Evolutionary conservation across 2,888 invertebrate species (phyloP).

Genomic region (Chironomus tentans): DNA sequence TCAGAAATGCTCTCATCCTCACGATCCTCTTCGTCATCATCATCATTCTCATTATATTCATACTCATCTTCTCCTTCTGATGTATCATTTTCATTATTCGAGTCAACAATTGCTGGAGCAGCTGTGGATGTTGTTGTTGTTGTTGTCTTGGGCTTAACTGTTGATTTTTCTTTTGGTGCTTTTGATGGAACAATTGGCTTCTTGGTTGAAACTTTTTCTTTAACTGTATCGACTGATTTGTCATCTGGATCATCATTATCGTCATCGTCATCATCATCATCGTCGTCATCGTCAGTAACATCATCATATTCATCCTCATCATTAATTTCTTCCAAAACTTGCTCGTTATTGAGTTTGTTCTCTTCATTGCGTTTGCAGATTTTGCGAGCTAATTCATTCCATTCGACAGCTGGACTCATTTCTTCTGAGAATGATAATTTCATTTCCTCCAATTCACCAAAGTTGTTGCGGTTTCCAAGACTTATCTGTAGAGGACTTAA

Average conservation of each 20-base stretch:
- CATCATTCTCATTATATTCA: not conserved
- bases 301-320: constrained; percentile 41
- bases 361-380: constrained; percentile 37
- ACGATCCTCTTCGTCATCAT: constrained; percentile 13
- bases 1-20: constrained; percentile 21
- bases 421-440: constrained; percentile 10
- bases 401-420: constrained; percentile 29
- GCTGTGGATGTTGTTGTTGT: constrained; percentile 25
- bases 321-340: constrained; percentile 30
- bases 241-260: constrained; percentile 37
- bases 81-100: constrained; percentile 31
- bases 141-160: constrained; percentile 36
- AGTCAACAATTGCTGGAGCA: constrained; percentile 29
- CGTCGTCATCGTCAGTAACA: constrained; percentile 41
- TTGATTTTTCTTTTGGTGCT: constrained; percentile 38
- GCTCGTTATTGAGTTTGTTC: constrained; percentile 34
- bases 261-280: constrained; percentile 40
- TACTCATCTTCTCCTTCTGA: constrained; percentile 30
- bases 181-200: constrained; percentile 19
- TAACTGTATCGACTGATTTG: constrained; percentile 28
- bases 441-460: constrained; percentile 7
- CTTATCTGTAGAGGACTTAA: constrained; percentile 1
- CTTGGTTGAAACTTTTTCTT: constrained; percentile 12
- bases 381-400: constrained; percentile 37
- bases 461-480: constrained; percentile 9